phyloP scores from a whole-genome alignment of 2,113 vertebrate genomes.

The Pelobates fuscus region DNA sequence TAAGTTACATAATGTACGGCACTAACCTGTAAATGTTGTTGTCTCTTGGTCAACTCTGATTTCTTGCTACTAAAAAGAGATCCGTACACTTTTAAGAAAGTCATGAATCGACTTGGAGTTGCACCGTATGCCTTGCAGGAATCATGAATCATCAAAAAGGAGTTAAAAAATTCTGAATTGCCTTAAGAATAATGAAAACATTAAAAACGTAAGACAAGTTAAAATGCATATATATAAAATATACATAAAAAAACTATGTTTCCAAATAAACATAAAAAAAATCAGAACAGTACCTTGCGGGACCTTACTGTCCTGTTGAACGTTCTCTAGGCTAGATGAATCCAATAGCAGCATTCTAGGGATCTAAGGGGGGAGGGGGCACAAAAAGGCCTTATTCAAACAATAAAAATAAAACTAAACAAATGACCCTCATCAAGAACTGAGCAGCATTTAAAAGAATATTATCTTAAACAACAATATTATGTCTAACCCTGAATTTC shows the following conservation, averaged over 20 bases:
- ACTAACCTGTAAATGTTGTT: slow-evolving; percentile 90
- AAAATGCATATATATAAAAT: neutral
- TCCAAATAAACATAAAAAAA: neutral
- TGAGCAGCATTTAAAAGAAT: too few species aligned
- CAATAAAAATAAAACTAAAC: neutral
- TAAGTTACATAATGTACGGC: too few species aligned
- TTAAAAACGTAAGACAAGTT: neutral
- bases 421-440: too few species aligned
- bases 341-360: slow-evolving; percentile 86
- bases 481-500: too few species aligned
- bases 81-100: slow-evolving; percentile 82
- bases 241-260: neutral
- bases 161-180: slow-evolving; percentile 79
- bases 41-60: slow-evolving; percentile 83
- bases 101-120: slow-evolving; percentile 90
- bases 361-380: slow-evolving; percentile 74
- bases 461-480: too few species aligned
- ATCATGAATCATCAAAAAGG: slow-evolving; percentile 88
- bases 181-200: slow-evolving; percentile 55
- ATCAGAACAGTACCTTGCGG: slow-evolving; percentile 65
- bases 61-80: slow-evolving; percentile 83
- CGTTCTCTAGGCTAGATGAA: slow-evolving; percentile 65
- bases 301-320: slow-evolving; percentile 61
- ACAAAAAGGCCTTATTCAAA: neutral
- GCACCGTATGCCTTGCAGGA: slow-evolving; percentile 85